phyloP scores from a whole-genome alignment of 2,797 vertebrate species.

The Amazona finschi region DNA sequence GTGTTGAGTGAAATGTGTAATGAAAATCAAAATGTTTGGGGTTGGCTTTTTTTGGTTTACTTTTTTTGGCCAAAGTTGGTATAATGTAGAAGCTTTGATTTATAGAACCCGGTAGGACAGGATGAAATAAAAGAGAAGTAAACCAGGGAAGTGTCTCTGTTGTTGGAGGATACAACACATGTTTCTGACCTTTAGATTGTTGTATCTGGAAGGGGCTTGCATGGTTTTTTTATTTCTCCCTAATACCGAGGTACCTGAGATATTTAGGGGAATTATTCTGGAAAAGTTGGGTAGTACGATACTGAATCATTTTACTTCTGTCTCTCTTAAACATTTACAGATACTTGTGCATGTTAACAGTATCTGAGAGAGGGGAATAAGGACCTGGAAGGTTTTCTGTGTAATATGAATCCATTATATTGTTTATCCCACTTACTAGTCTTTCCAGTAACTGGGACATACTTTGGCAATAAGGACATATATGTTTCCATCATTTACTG shows the following conservation, averaged over 20 bases:
- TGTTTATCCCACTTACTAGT: slow-evolving; percentile 55
- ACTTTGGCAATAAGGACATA: slow-evolving; percentile 59
- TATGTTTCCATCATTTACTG: slow-evolving; percentile 60
- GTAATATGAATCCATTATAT: slow-evolving; percentile 38
- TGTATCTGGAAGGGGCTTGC: background rate
- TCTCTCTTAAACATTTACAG: background rate
- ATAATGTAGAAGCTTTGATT: background rate
- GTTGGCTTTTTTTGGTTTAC: background rate
- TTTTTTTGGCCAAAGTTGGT: background rate
- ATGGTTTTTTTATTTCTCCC: background rate
- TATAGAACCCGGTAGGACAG: background rate
- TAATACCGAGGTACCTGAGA: background rate
- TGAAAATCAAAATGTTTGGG: background rate
- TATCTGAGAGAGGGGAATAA: background rate
- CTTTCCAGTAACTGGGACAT: slow-evolving; percentile 66
- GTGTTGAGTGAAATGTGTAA: background rate
- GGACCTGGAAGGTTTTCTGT: slow-evolving; percentile 30
- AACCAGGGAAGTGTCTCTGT: background rate
- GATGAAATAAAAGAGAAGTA: background rate
- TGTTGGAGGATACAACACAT: background rate
- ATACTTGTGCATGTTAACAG: background rate
- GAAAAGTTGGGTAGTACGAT: background rate
- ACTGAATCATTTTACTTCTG: background rate
- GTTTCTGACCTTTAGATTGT: background rate
- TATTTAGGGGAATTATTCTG: background rate